Conservation (phyloP, 2,888 invertebrate species). For the Geotrupes spiniger region DNA sequence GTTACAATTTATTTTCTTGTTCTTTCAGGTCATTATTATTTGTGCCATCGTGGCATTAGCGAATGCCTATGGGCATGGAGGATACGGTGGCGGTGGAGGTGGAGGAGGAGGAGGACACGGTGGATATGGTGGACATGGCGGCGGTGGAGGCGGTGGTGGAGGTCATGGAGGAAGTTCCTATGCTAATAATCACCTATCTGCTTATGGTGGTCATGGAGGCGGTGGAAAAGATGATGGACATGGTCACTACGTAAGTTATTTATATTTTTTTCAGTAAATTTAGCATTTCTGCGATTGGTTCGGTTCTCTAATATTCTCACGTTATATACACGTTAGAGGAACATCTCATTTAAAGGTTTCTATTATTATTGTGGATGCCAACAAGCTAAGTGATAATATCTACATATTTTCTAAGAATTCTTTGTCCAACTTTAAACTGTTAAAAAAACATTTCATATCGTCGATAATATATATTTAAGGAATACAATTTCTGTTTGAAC, state of each 20-base stretch:
- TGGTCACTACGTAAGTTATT: slow-evolving; percentile 10
- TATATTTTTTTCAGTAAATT: too few relatives aligned
- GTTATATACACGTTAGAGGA: too few relatives aligned
- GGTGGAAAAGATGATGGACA: slow-evolving; percentile 16
- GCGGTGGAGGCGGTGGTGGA: background rate
- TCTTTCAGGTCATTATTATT: background rate
- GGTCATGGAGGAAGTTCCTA: slow-evolving; percentile 1
- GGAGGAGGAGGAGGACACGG: slow-evolving; percentile 1
- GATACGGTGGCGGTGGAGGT: background rate
- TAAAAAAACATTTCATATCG: too few relatives aligned
- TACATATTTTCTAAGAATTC: too few relatives aligned
- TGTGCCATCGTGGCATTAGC: background rate
- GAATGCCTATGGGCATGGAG: background rate
- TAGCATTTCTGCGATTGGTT: too few relatives aligned
- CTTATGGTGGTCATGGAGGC: slow-evolving; percentile 14
- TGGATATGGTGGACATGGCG: background rate
- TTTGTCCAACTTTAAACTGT: too few relatives aligned
- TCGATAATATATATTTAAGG: too few relatives aligned
- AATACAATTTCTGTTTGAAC: too few relatives aligned
- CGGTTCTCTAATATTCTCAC: too few relatives aligned
- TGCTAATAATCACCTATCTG: slow-evolving; percentile 3
- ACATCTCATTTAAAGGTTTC: too few relatives aligned
- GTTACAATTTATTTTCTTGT: background rate
- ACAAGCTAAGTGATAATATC: too few relatives aligned
- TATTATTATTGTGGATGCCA: too few relatives aligned